Evolutionary conservation across 2,888 invertebrate genomes (phyloP).

Genomic region (Pterostichus madidus): DNA sequence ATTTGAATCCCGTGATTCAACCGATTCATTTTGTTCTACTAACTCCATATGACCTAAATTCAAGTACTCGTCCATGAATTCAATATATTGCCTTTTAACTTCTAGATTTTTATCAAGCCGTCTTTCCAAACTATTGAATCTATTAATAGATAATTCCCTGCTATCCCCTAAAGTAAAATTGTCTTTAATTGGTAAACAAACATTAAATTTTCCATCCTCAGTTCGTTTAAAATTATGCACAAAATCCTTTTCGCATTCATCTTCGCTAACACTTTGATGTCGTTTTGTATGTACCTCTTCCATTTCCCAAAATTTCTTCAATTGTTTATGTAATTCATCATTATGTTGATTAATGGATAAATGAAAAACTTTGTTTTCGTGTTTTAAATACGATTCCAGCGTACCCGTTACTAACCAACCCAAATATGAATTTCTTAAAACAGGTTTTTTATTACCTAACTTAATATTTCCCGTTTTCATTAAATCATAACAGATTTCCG

Average conservation of each 20-base stretch:
- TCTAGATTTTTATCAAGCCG: slow-evolving; percentile 68
- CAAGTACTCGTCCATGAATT: slow-evolving; percentile 68
- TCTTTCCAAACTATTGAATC: slow-evolving; percentile 69
- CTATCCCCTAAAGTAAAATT: slow-evolving; percentile 67
- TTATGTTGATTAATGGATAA: not conserved
- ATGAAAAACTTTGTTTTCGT: not conserved
- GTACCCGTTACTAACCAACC: slow-evolving; percentile 67
- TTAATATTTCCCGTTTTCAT: slow-evolving; percentile 62
- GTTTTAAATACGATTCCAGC: not conserved
- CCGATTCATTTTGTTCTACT: slow-evolving; percentile 1
- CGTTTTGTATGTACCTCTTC: slow-evolving; percentile 68
- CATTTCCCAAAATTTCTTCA: slow-evolving; percentile 67
- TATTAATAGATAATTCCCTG: slow-evolving; percentile 69
- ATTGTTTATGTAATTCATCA: not conserved
- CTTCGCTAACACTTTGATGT: slow-evolving; percentile 68
- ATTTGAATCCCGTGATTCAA: not conserved
- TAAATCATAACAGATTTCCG: slow-evolving; percentile 60
- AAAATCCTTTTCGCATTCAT: slow-evolving; percentile 70
- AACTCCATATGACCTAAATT: slow-evolving; percentile 69
- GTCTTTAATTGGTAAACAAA: slow-evolving; percentile 69
- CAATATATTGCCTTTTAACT: slow-evolving; percentile 68
- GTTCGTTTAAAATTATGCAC: slow-evolving; percentile 67
- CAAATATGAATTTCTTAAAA: slow-evolving; percentile 40
- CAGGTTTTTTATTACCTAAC: too few relatives aligned
- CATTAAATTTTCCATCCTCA: slow-evolving; percentile 69